Base-by-base conservation (phyloP, 2,888 invertebrate genomes). In the Aphrophora alni region DNA sequence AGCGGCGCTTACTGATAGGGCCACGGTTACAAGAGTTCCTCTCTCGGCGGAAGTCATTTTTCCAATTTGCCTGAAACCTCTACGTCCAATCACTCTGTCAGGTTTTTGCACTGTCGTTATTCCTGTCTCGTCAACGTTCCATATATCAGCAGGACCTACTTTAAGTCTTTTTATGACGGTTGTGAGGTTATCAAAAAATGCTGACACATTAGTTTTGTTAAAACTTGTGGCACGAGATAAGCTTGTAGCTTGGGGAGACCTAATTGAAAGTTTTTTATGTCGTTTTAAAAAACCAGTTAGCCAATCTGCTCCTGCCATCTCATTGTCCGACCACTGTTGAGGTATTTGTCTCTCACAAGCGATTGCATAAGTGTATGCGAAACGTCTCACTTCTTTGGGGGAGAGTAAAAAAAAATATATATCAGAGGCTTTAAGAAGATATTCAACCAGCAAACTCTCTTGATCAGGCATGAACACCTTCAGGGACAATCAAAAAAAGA, bases 11-110 rank as follows among this genome's bases (percentile, higher is more conserved):
- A n/a, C n/a, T n/a, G n/a, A n/a, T n/a, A n/a, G n/a, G n/a, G n/a
- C n/a, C n/a, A n/a, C n/a, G n/a, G n/a, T n/a, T n/a, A n/a, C n/a
- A n/a, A n/a, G n/a, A n/a, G n/a, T n/a, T n/a, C n/a, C n/a, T n/a
- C n/a, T n/a, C n/a, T n/a, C 86, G 17, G 84, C 85, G 8, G 85
- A 86, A 10, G 86, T 85, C 38, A 85, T 80, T 38, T 76, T 71
- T n/a, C n/a, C n/a, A n/a, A n/a, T n/a, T n/a, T n/a, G n/a, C n/a
- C n/a, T n/a, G n/a, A n/a, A n/a, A n/a, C 85, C 85, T 77, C 78
- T 84, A 25, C 80, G 72, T 10, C 84, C 83, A 10, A 86, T 75
- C 2, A 85, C 80, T 72, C 81, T 80, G 27, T 80, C 79, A 21
- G 86, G 84, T 38, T 82, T 84, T 38, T 85, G 85, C 0, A 85